Conservation (phyloP, 2,113 vertebrate genomes). For the Psephotus haematonotus region DNA sequence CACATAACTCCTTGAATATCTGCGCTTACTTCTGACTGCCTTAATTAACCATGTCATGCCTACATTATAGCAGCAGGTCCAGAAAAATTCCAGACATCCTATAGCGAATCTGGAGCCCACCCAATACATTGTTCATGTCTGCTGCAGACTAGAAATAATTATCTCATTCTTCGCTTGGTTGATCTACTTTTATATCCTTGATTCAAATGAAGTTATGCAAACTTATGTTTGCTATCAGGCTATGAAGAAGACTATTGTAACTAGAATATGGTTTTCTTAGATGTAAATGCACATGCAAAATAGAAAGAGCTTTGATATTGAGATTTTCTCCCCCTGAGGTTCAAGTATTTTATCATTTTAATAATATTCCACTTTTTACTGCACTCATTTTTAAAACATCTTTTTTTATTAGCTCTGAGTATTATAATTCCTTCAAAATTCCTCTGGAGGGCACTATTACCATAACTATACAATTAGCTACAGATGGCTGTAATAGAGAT, state of each 20-base stretch:
- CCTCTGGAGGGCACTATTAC: conserved; percentile 82
- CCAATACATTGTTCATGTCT: background rate
- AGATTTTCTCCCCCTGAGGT: background rate
- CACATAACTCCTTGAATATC: background rate
- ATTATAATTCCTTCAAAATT: conserved; percentile 67
- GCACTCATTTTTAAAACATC: background rate
- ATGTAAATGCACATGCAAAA: conserved; percentile 26
- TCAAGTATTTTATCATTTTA: conserved; percentile 44
- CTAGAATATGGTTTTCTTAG: background rate
- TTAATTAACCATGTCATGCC: background rate
- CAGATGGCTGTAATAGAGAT: background rate
- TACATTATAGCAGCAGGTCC: background rate
- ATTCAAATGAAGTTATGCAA: background rate
- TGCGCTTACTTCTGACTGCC: background rate
- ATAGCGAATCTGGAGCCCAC: background rate
- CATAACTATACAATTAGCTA: conserved; percentile 72
- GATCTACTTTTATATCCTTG: background rate
- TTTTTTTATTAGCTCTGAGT: background rate
- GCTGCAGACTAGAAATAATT: background rate
- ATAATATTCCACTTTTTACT: conserved; percentile 27
- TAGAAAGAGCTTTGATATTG: conserved; percentile 16
- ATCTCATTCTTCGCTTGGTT: background rate
- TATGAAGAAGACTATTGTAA: background rate
- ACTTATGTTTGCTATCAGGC: background rate
- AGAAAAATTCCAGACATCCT: background rate